phyloP scores from a whole-genome alignment of 2,888 invertebrate species.

The Amphipyra berbera region DNA sequence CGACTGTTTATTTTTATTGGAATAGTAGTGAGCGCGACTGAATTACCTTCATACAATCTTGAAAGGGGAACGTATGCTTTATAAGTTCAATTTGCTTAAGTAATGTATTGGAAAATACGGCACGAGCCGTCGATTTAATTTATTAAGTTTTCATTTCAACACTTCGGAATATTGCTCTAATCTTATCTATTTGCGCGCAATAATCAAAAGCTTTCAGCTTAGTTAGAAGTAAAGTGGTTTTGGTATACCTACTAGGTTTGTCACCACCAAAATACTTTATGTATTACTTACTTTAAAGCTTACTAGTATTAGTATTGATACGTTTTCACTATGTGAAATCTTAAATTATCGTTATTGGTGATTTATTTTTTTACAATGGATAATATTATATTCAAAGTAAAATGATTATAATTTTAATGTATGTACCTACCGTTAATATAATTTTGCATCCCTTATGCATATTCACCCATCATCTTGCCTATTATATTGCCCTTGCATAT shows the following conservation, averaged over 20 bases:
- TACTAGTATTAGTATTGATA: too few species aligned
- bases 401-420: too few species aligned
- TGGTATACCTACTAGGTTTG: background rate
- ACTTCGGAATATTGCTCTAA: constrained; percentile 24
- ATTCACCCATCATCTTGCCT: too few species aligned
- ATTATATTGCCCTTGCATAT: too few species aligned
- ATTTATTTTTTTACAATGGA: too few species aligned
- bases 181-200: constrained; percentile 3
- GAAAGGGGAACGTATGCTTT: constrained; percentile 54
- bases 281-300: background rate
- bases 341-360: too few species aligned
- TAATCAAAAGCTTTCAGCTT: constrained; percentile 7
- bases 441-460: too few species aligned
- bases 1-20: constrained; percentile 79
- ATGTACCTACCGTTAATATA: too few species aligned
- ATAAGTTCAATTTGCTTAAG: constrained; percentile 63
- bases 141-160: constrained; percentile 51
- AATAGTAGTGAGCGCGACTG: constrained; percentile 65
- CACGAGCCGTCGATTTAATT: constrained; percentile 47
- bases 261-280: background rate
- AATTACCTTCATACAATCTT: constrained; percentile 69
- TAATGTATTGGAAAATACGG: constrained; percentile 58
- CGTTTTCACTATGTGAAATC: too few species aligned
- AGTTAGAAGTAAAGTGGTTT: constrained; percentile 1
- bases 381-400: too few species aligned